Evolutionary conservation across 2,797 vertebrate genomes (phyloP), one percentile per base, ranked within the genome.

Genomic region (Gila robusta): DNA sequence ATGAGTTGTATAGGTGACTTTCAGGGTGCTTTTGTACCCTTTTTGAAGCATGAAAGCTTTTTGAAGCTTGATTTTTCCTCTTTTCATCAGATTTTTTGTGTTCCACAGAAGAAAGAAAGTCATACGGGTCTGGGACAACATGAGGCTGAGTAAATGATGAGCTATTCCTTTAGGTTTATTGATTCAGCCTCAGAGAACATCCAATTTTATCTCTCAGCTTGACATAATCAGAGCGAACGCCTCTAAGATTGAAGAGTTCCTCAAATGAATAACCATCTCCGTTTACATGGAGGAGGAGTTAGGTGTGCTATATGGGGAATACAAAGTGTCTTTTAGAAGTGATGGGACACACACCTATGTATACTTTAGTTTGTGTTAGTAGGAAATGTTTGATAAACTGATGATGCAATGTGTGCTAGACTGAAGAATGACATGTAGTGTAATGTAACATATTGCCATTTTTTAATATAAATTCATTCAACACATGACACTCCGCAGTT

Each of bases 181-280:
- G 73, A 84, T 77, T 64, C 32, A 86, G 87, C 77, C 82, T 81
- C 59, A 86, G 82, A 52, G 62, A 88, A 44, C 1, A 67, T 39
- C 62, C 87, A 21, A 54, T 89, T 90, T 78, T 74, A 56, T 82
- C 37, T 82, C 21, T 39, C 28, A 44, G 84, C 35, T 64, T 73
- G 17, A 21, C 72, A 86, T 78, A 90, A 81, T 49, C 28, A 67
- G 82, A 74, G 66, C 23, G 32, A 70, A 62, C 71, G 14, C 62
- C 62, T 62, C 39, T 66, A 52, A 17, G 67, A 84, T 59, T 28
- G 32, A 88, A 70, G 72, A 71, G 62, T 32, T 26, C 56, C 73
- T 83, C 79, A 85, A 84, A 83, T 90, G 84, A 92, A 91, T 90
- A 86, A 88, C 89, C 87, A 89, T 86, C 77, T 41, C 54, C 69